A percentile compares a stretch with the other conserved stretches of the same genome.
Evolutionary conservation across 2,113 vertebrate genomes (phyloP).

Genomic region (Anseranas semipalmata): DNA sequence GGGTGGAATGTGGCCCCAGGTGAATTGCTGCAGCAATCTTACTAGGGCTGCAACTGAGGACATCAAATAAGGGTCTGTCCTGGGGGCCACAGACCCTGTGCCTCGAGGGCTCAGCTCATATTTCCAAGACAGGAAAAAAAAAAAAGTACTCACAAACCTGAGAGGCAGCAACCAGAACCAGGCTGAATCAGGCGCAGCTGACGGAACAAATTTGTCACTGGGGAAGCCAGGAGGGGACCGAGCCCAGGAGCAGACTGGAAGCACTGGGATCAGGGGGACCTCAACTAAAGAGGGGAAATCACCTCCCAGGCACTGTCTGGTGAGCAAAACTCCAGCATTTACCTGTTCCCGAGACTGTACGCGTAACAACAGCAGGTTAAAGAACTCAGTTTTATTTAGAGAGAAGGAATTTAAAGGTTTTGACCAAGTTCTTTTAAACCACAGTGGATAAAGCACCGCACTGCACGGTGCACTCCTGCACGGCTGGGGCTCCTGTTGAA

Average conservation of each 20-base stretch:
- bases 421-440: constrained; percentile 9
- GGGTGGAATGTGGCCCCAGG: not conserved
- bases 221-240: accelerated
- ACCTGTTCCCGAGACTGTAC: not conserved
- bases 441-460: not conserved
- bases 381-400: constrained; percentile 52
- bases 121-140: not conserved
- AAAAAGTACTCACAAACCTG: not conserved
- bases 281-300: not conserved
- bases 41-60: not conserved
- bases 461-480: not conserved
- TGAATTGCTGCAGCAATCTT: not conserved
- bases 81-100: not conserved
- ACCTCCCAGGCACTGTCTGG: accelerated
- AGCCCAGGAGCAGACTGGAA: not conserved
- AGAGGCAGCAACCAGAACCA: not conserved
- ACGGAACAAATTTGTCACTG: not conserved
- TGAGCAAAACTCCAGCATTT: not conserved
- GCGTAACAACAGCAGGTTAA: not conserved
- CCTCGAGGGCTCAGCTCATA: not conserved
- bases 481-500: not conserved
- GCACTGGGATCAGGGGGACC: not conserved
- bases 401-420: not conserved
- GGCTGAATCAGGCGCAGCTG: not conserved
- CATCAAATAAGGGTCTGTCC: not conserved